A percentile compares a stretch with the other conserved stretches of the same genome.
Evolutionary conservation across 2,113 vertebrate species (phyloP).

Genomic region (Naja naja): DNA sequence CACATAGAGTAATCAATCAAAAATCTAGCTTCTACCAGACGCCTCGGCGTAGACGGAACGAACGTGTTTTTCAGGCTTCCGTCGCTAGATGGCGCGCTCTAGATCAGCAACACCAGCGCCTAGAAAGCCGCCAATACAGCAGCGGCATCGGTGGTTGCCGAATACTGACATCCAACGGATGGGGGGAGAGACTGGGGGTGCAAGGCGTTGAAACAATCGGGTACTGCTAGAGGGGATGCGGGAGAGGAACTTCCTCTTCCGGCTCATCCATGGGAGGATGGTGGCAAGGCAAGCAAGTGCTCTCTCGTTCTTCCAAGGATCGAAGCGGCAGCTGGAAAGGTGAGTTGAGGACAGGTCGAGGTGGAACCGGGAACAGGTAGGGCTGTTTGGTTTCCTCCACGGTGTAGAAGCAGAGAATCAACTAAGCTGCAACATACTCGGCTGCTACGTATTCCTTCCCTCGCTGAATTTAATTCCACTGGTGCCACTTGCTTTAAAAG

Average conservation of each 20-base stretch:
- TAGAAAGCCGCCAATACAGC: background rate
- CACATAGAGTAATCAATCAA: background rate
- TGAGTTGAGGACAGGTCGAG: background rate
- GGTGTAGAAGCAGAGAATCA: background rate
- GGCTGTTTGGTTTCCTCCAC: background rate
- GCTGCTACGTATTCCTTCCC: background rate
- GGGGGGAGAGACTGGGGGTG: background rate
- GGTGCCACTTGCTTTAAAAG: background rate
- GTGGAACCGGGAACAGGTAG: background rate
- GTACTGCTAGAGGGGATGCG: background rate
- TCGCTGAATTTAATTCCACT: background rate
- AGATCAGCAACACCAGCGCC: background rate
- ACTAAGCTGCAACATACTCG: background rate
- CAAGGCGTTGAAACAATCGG: background rate
- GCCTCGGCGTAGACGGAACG: background rate
- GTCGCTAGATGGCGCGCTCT: background rate
- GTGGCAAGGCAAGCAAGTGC: fast-evolving
- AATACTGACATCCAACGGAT: background rate
- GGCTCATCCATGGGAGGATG: background rate
- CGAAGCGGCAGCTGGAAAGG: background rate
- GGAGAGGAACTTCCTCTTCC: background rate
- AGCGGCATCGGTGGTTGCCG: background rate
- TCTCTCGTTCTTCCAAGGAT: background rate
- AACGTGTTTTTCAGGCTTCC: background rate
- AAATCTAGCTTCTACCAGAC: background rate